Base-by-base conservation (phyloP, 2,113 vertebrate species). In the Salvator merianae region DNA sequence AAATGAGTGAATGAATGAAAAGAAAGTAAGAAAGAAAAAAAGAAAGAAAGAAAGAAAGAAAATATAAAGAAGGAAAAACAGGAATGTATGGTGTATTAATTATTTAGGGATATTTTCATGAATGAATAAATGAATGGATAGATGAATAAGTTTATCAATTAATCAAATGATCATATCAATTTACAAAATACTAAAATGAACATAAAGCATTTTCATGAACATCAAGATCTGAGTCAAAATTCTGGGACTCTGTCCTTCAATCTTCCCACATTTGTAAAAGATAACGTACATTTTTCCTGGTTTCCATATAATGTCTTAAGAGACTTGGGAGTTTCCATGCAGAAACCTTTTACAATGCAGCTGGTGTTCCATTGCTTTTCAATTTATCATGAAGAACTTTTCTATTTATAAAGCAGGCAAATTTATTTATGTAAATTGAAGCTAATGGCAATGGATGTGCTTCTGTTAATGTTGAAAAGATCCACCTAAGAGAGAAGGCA, bases 381-480 rank as follows among this genome's bases (percentile, higher is more conserved):
- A 83, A 82, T 43, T 59, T 80, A 65, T 85, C 30, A 0, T 14
- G 74, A 85, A 91, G 90, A 89, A 77, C 83, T 91, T 91, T 3
- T 36, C 68, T 79, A 77, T 81, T 87, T 82, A 18, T 32, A 93
- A 84, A 91, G 86, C 32, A 91, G 63, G 73, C 63, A 88, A 87
- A 91, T 81, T 90, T 93, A 78, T 91, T 88, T 91, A 65, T 83
- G 84, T 87, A 91, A 92, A 92, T 84, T 86, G 36, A 70, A 81
- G 90, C 71, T 30, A 34, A 78, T 93, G 66, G 47, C 84, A 87
- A 83, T 78, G 88, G 74, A 77, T 65, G 30, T 91, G 87, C 88
- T 92, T 77, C 82, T 84, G 88, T 84, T 87, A 81, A 18, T 82
- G 82, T 86, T 91, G 89, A 78, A 77, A 89, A 85, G 80, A 87